Percentiles rank a stretch among this genome's conserved stretches.
These are phyloP conservation scores for Drosophila pegasa DNA, from an alignment of 2,888 invertebrate species.

Conservation along the genomic window DNA sequence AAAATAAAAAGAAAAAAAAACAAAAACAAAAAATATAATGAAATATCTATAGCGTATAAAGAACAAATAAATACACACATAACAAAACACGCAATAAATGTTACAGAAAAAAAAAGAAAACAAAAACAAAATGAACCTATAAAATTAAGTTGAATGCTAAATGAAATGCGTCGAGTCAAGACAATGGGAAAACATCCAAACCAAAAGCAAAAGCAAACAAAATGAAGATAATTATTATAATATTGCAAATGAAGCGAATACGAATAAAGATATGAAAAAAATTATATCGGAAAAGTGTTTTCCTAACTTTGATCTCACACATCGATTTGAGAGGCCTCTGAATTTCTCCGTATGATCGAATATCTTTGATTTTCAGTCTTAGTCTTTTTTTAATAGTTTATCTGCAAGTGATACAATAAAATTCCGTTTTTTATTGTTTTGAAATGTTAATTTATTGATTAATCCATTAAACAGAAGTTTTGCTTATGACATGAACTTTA, in stretches of 20 bases:
- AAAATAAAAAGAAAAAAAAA: constrained; percentile 19
- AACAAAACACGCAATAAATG: constrained; percentile 72
- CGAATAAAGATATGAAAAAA: constrained; percentile 82
- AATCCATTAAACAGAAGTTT: constrained; percentile 62
- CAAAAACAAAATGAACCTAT: constrained; percentile 65
- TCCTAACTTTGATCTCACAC: too few species aligned
- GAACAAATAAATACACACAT: constrained; percentile 60
- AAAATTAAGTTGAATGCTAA: constrained; percentile 81
- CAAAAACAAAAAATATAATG: constrained; percentile 46
- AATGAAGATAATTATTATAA: constrained; percentile 73
- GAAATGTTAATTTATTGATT: constrained; percentile 66
- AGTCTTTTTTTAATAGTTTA: too few species aligned
- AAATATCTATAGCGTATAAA: constrained; percentile 75
- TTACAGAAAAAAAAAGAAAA: constrained; percentile 58
- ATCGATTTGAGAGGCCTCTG: too few species aligned
- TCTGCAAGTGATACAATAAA: too few species aligned
- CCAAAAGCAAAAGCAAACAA: constrained; percentile 31
- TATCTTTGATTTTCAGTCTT: too few species aligned
- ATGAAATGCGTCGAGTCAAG: constrained; percentile 53
- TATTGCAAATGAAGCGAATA: constrained; percentile 79
- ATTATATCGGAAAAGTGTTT: not conserved
- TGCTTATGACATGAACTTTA: constrained; percentile 45
- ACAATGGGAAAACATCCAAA: constrained; percentile 59
- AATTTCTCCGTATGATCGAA: too few species aligned
- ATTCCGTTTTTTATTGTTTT: constrained; percentile 34